Base-by-base conservation (phyloP, 2,888 invertebrate genomes). In the Copidosoma aretas region DNA sequence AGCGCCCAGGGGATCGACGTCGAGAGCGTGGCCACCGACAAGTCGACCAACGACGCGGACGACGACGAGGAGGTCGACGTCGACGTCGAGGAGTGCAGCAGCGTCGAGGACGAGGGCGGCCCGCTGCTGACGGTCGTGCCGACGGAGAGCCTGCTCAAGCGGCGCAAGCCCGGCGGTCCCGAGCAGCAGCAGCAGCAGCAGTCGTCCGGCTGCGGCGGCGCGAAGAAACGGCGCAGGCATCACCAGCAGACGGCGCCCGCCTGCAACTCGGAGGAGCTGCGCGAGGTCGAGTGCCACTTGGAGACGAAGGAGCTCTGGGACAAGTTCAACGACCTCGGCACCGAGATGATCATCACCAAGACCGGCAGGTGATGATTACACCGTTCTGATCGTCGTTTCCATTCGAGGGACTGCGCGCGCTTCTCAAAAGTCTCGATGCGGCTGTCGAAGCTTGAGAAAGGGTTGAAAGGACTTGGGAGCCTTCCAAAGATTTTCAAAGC, bases 321-420 rank as follows among this genome's bases (percentile, higher is more conserved):
- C 83, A 92, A 92, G 83, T 93, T 93, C 84, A 88, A 89, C 82
- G 89, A 89, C 77, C 86, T 93, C 69, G 91, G 91, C 41, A 93
- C 92, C 1, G 92, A 93, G 85, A 93, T 93, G 93, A 93, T 93
- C 84, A 93, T 93, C 84, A 93, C 93, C 17, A 93, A 93, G 84
- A 91, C 91, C 70, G 93, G 93, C 82, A 88, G 92, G 92, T 92
- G 82, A 85, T 88, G 14, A 10, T 21, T 14, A 17, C 32, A 25
- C 56, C 32, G 32, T 32, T 32, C 8, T 32, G 3, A 32, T 12
- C 25, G 17, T 15, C 12, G 8, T 46, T 56, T 22, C 17, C 19
- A n/a, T 14, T 51, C 8, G 10, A 51, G 5, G 15, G 5, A 5
- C 49, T n/a, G 49, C 49, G 17, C 49, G 15, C 15, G 49, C 8